Conservation (phyloP, 1,140 invertebrate species). For the Bombus balteatus region DNA sequence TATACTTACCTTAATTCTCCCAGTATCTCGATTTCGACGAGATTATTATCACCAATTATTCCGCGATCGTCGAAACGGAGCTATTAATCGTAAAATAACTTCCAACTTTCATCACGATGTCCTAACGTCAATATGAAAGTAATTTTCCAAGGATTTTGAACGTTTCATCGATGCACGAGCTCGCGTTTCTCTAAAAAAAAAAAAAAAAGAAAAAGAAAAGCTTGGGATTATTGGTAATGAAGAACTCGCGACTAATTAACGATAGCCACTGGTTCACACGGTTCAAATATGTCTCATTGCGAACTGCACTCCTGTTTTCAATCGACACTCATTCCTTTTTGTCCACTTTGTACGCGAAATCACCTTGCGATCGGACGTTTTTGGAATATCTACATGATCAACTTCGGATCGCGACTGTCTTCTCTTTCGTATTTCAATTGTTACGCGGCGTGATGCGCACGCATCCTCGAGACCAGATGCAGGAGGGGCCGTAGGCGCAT, state of each 20-base stretch:
- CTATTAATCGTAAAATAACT: neutral
- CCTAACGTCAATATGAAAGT: neutral
- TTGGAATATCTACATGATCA: conserved; percentile 68
- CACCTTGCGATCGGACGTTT: conserved; percentile 55
- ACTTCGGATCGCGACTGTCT: conserved; percentile 67
- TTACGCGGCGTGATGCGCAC: conserved; percentile 72
- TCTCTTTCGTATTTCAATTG: conserved; percentile 80
- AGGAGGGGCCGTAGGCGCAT: conserved; percentile 8
- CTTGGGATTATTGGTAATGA: neutral
- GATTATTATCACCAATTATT: conserved; percentile 1
- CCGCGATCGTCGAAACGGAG: neutral
- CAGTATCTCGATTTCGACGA: neutral
- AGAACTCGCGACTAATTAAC: neutral
- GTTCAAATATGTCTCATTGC: conserved; percentile 38
- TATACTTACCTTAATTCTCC: neutral
- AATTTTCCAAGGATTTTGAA: neutral
- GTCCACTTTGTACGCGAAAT: conserved; percentile 46
- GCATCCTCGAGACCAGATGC: conserved; percentile 18
- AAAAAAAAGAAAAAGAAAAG: neutral
- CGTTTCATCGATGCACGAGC: conserved; percentile 40
- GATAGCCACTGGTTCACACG: conserved; percentile 8
- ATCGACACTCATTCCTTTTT: conserved; percentile 9
- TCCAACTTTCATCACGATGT: conserved; percentile 5
- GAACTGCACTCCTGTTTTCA: neutral
- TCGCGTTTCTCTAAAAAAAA: neutral